A percentile compares a stretch with the other conserved stretches of the same genome.
These are phyloP conservation scores for Mimas tiliae DNA, from an alignment of 2,888 invertebrate species.

Conservation along the genomic window DNA sequence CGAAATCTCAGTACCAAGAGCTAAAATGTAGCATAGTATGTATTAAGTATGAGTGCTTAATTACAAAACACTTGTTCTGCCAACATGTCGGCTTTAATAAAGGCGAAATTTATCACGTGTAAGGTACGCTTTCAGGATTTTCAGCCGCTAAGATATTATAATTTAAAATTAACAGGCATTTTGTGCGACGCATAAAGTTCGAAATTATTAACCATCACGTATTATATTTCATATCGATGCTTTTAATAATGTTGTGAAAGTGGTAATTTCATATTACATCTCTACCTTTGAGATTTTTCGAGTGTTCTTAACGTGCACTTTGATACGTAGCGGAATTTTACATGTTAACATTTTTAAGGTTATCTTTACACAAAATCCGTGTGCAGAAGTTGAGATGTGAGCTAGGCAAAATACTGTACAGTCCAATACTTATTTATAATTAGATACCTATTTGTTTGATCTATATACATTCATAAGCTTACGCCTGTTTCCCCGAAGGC, in stretches of 20 bases:
- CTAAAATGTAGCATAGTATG: background rate
- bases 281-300: too few species aligned
- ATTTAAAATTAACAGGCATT: conserved; percentile 34
- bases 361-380: too few species aligned
- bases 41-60: background rate
- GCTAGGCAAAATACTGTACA: too few species aligned
- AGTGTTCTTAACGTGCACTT: too few species aligned
- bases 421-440: too few species aligned
- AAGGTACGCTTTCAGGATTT: conserved; percentile 34
- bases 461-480: too few species aligned
- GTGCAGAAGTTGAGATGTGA: too few species aligned
- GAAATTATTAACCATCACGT: conserved; percentile 16
- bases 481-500: too few species aligned
- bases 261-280: background rate
- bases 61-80: conserved; percentile 9
- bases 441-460: too few species aligned
- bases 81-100: conserved; percentile 18
- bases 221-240: conserved; percentile 2
- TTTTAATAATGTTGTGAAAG: background rate
- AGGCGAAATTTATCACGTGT: conserved; percentile 31
- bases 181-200: background rate
- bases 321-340: too few species aligned
- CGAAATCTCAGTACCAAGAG: background rate
- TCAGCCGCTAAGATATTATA: conserved; percentile 32
- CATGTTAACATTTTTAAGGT: too few species aligned